A percentile compares a stretch with the other conserved stretches of the same genome.
Evolutionary conservation across 2,113 vertebrate genomes (phyloP).

Genomic region (Oryctolagus cuniculus): DNA sequence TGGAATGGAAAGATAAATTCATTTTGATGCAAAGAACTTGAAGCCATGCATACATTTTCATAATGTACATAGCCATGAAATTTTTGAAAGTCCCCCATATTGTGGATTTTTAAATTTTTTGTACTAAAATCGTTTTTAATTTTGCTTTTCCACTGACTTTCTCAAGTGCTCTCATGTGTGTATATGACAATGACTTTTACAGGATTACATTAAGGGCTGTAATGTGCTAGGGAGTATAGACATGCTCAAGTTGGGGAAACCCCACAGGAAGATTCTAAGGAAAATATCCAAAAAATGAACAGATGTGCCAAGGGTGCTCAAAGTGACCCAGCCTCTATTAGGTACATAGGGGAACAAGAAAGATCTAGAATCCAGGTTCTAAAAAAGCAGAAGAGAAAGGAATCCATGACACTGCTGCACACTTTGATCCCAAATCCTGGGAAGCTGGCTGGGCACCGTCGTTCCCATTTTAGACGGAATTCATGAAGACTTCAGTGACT

Average conservation of each 20-base stretch:
- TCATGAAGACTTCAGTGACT: constrained; percentile 52
- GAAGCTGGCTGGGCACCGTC: not conserved
- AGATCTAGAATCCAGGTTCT: not conserved
- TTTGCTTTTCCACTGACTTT: too few relatives aligned
- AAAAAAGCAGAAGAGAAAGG: constrained; percentile 10
- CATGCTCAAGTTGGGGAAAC: not conserved
- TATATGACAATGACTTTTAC: not conserved
- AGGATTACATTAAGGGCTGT: not conserved
- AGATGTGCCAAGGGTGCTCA: not conserved
- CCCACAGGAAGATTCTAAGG: not conserved
- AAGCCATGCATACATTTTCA: too few relatives aligned
- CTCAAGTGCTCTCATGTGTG: not conserved
- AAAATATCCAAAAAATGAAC: not conserved
- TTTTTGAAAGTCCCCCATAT: too few relatives aligned
- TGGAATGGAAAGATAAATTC: too few relatives aligned
- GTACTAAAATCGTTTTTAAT: too few relatives aligned
- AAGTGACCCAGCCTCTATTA: not conserved
- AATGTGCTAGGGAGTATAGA: not conserved
- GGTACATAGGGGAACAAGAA: not conserved
- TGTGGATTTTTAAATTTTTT: too few relatives aligned
- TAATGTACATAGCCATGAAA: too few relatives aligned
- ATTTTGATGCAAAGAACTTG: too few relatives aligned
- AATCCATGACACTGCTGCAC: not conserved
- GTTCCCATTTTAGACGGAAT: constrained; percentile 71
- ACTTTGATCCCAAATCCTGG: constrained; percentile 50